Evolutionary conservation across 2,888 invertebrate species (phyloP).

Genomic region (Caenorhabditis panamensis): DNA sequence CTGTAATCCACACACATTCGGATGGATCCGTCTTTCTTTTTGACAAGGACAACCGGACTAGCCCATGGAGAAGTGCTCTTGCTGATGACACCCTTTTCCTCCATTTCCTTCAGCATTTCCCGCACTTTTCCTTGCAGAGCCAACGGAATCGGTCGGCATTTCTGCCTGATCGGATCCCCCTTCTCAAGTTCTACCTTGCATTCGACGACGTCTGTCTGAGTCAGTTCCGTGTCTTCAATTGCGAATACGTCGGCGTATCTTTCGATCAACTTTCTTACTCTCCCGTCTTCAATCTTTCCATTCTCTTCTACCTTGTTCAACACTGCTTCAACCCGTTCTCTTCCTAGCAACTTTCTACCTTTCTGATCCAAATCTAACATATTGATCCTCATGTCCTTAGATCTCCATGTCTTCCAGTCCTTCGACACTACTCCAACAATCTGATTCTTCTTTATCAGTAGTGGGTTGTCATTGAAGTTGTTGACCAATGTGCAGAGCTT

Average conservation of each 20-base stretch:
- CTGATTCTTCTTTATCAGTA: not conserved
- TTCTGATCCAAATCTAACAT: not conserved
- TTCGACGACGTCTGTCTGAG: conserved; percentile 7
- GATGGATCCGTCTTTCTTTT: conserved; percentile 65
- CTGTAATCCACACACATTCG: conserved; percentile 71
- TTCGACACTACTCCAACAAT: not conserved
- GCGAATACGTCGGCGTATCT: conserved; percentile 40
- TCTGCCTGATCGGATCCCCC: conserved; percentile 38
- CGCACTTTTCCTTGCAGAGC: conserved; percentile 25
- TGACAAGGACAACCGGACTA: conserved; percentile 54
- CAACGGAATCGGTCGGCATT: conserved; percentile 49
- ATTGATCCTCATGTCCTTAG: too few relatives aligned
- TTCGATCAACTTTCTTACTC: not conserved
- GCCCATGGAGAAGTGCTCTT: conserved; percentile 37
- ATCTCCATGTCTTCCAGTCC: not conserved
- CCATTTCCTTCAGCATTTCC: conserved; percentile 40
- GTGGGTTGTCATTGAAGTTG: not conserved
- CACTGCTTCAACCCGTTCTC: not conserved
- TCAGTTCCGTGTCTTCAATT: conserved; percentile 31
- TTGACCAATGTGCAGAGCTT: not conserved
- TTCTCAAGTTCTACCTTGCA: conserved; percentile 16
- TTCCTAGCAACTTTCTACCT: not conserved
- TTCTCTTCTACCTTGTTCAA: not conserved
- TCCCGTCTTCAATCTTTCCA: not conserved
- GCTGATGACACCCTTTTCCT: conserved; percentile 30